These are phyloP conservation scores for Epiblema foenella DNA, from an alignment of 2,888 invertebrate species.

Conservation along the genomic window DNA sequence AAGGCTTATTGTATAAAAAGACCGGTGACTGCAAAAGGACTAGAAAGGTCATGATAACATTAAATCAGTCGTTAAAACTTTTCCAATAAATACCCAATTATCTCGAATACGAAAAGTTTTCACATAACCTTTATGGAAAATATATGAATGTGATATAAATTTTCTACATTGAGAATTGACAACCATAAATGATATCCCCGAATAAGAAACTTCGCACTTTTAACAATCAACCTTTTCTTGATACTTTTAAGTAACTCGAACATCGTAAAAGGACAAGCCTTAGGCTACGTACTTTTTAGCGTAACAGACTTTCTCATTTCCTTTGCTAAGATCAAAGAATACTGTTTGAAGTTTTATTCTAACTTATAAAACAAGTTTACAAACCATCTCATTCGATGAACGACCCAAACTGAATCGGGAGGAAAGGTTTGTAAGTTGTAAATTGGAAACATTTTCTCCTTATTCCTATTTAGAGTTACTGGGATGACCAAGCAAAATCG, in stretches of 20 bases:
- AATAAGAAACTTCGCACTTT: constrained; percentile 15
- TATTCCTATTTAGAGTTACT: constrained; percentile 12
- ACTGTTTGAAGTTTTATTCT: constrained; percentile 15
- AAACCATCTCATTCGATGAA: constrained; percentile 21
- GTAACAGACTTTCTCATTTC: constrained; percentile 31
- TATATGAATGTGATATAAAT: neutral
- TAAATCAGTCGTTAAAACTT: neutral
- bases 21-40: neutral
- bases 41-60: neutral
- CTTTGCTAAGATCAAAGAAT: constrained; percentile 32
- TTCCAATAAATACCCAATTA: neutral
- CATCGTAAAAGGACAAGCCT: constrained; percentile 29
- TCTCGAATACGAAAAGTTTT: neutral
- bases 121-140: neutral
- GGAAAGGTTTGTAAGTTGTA: constrained; percentile 26
- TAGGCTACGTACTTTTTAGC: constrained; percentile 20
- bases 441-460: constrained; percentile 12
- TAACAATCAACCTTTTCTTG: constrained; percentile 17
- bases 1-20: neutral
- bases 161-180: neutral
- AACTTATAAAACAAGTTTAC: constrained; percentile 27
- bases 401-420: neutral
- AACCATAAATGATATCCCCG: neutral
- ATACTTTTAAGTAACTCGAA: constrained; percentile 1
- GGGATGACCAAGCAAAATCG: neutral